Percentiles rank a stretch among this genome's conserved stretches.
Conservation (phyloP, 2,797 vertebrate species). For the Lutjanus argentimaculatus region DNA sequence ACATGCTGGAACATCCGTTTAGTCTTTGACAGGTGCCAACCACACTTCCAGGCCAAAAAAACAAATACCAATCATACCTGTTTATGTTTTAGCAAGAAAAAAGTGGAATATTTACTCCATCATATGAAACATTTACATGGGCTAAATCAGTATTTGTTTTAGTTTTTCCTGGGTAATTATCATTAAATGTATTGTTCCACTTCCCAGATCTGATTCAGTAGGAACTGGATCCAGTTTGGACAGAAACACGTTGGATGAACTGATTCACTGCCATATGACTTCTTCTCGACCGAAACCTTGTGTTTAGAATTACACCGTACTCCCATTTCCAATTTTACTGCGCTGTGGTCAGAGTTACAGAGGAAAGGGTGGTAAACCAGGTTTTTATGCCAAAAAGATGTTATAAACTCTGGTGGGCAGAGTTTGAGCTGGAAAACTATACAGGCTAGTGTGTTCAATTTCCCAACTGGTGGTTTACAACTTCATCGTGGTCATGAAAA, state of each 20-base stretch:
- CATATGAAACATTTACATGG: constrained; percentile 49
- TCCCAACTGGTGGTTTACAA: neutral
- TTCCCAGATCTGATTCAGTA: constrained; percentile 22
- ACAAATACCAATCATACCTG: constrained; percentile 34
- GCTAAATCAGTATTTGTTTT: constrained; percentile 41
- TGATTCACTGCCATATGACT: constrained; percentile 23
- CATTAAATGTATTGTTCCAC: constrained; percentile 8
- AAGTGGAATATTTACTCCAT: constrained; percentile 29
- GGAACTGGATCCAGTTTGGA: constrained; percentile 4
- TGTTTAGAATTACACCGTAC: constrained; percentile 18
- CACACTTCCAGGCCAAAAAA: constrained; percentile 12
- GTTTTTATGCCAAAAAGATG: constrained; percentile 24
- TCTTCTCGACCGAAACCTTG: constrained; percentile 20
- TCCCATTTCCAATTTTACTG: constrained; percentile 10
- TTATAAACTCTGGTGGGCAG: constrained; percentile 5
- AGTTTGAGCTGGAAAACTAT: neutral
- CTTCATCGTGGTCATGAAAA: neutral
- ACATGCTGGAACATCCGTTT: constrained; percentile 30
- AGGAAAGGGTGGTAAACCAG: constrained; percentile 6
- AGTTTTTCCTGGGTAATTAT: constrained; percentile 39
- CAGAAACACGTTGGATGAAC: neutral
- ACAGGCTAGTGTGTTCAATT: neutral
- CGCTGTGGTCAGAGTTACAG: constrained; percentile 24
- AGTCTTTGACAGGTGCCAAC: constrained; percentile 33
- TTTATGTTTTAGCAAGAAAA: constrained; percentile 25